Evolutionary conservation across 1,140 invertebrate species (phyloP).

Genomic region (Lordiphosa collinella): DNA sequence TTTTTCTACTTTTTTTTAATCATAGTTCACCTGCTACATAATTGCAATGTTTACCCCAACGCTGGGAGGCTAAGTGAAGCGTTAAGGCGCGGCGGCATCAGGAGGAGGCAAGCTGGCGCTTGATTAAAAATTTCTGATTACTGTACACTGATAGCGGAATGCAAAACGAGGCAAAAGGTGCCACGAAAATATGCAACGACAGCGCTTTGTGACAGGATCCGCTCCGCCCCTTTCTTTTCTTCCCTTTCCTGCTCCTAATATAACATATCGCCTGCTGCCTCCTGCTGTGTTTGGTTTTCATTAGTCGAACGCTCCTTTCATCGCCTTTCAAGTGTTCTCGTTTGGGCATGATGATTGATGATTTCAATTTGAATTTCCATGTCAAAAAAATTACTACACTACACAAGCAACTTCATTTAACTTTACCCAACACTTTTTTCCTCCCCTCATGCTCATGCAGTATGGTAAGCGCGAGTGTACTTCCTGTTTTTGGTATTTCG

Average conservation of each 20-base stretch:
- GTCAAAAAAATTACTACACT: constrained; percentile 37
- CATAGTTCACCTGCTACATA: constrained; percentile 68
- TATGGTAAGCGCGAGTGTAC: constrained; percentile 45
- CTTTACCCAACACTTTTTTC: constrained; percentile 54
- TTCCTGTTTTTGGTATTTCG: constrained; percentile 41
- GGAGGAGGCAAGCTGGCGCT: constrained; percentile 39
- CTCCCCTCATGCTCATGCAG: constrained; percentile 3
- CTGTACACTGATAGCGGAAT: constrained; percentile 54
- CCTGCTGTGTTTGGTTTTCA: constrained; percentile 73
- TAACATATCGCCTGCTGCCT: constrained; percentile 37
- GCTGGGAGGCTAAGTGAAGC: constrained; percentile 65
- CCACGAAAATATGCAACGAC: constrained; percentile 64
- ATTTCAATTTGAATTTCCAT: constrained; percentile 78
- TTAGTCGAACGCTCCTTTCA: constrained; percentile 48
- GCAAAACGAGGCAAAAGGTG: constrained; percentile 47
- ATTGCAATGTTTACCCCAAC: constrained; percentile 70
- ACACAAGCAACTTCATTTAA: constrained; percentile 65
- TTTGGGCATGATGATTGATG: constrained; percentile 60
- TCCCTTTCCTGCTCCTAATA: constrained; percentile 51
- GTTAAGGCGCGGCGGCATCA: constrained; percentile 53
- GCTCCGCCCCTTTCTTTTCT: not conserved
- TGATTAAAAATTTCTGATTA: constrained; percentile 78
- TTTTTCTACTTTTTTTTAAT: constrained; percentile 48
- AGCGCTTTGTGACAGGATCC: constrained; percentile 60
- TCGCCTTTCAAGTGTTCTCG: constrained; percentile 26